phyloP scores from a whole-genome alignment of 2,113 vertebrate species.

The Chaenogobius annularis region DNA sequence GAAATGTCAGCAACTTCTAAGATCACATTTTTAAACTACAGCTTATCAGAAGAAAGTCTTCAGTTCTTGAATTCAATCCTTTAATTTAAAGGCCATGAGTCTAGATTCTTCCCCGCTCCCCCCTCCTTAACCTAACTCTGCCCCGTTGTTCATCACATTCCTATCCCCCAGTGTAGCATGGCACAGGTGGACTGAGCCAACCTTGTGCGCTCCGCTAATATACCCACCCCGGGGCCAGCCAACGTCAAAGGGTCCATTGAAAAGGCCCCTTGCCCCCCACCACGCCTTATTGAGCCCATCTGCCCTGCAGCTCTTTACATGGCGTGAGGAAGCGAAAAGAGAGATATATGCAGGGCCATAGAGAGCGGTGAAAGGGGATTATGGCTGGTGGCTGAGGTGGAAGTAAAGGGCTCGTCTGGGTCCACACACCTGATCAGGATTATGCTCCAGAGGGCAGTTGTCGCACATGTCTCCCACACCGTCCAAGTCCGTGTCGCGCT shows the following conservation, averaged over 20 bases:
- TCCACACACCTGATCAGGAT: slow-evolving; percentile 92
- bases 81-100: slow-evolving; percentile 27
- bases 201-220: slow-evolving; percentile 59
- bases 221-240: slow-evolving; percentile 40
- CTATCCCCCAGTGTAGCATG: slow-evolving; percentile 74
- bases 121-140: slow-evolving; percentile 24
- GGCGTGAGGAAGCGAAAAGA: slow-evolving; percentile 49
- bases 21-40: background rate
- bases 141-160: slow-evolving; percentile 70
- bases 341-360: slow-evolving; percentile 55
- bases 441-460: slow-evolving; percentile 97
- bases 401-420: slow-evolving; percentile 44
- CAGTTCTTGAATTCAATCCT: slow-evolving; percentile 26
- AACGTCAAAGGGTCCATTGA: slow-evolving; percentile 68
- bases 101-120: slow-evolving; percentile 34
- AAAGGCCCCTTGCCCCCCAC: slow-evolving; percentile 55
- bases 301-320: slow-evolving; percentile 66
- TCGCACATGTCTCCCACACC: slow-evolving; percentile 98
- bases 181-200: slow-evolving; percentile 73
- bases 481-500: slow-evolving; percentile 93
- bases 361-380: slow-evolving; percentile 48
- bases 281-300: slow-evolving; percentile 68
- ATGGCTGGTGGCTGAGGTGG: slow-evolving; percentile 48
- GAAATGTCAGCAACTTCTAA: background rate
- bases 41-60: background rate